phyloP scores from a whole-genome alignment of 2,113 vertebrate species.

The Sinocyclocheilus anophthalmus region DNA sequence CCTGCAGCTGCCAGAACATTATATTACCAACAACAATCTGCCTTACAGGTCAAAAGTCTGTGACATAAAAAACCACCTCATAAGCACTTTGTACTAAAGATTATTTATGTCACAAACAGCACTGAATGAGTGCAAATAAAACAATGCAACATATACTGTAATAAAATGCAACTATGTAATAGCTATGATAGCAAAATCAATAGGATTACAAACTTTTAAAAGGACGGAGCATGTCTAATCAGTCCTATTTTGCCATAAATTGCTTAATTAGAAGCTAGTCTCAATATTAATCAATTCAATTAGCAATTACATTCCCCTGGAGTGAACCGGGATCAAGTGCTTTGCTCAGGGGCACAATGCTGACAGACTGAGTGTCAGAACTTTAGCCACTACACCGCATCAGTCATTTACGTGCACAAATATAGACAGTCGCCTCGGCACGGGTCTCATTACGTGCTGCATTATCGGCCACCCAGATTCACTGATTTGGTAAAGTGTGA shows the following conservation, averaged over 20 bases:
- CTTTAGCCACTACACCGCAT: not conserved
- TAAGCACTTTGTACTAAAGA: not conserved
- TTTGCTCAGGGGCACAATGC: slow-evolving; percentile 1
- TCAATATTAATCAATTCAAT: not conserved
- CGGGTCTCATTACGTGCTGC: not conserved
- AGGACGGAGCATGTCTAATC: not conserved
- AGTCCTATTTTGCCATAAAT: not conserved
- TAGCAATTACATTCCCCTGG: not conserved
- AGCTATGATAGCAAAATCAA: not conserved
- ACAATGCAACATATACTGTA: too few species aligned
- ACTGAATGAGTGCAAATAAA: too few species aligned
- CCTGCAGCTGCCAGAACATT: not conserved
- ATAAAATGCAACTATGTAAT: not conserved
- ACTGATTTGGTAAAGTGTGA: not conserved
- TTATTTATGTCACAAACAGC: too few species aligned
- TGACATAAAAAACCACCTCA: not conserved
- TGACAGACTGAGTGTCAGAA: not conserved
- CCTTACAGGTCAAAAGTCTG: not conserved
- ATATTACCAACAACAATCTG: not conserved
- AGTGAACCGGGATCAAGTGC: not conserved
- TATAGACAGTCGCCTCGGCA: not conserved
- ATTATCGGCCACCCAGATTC: not conserved
- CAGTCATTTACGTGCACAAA: not conserved
- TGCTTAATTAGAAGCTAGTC: not conserved
- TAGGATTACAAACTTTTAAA: not conserved